Conservation (phyloP, 2,797 vertebrate species). For the Hemibagrus guttatus region DNA sequence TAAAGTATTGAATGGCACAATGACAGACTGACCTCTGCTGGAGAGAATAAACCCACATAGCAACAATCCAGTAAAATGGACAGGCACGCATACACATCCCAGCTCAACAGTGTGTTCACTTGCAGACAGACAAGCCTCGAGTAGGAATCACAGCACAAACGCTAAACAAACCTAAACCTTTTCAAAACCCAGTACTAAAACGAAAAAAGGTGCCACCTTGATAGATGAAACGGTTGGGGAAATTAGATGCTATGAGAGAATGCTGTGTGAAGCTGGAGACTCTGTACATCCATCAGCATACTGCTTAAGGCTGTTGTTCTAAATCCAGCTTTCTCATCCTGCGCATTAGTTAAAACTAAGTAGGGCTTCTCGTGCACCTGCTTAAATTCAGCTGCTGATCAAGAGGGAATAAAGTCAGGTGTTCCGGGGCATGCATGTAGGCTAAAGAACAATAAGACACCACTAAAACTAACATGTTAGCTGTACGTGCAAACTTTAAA, state of each 20-base stretch:
- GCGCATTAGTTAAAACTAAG: conserved; percentile 25
- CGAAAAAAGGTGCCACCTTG: background rate
- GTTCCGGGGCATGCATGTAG: conserved; percentile 22
- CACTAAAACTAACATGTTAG: background rate
- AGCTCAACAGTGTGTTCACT: background rate
- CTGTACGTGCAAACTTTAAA: background rate
- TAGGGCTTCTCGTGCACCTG: conserved; percentile 40
- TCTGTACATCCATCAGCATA: conserved; percentile 20
- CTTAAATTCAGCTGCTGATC: conserved; percentile 43
- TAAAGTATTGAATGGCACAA: conserved; percentile 32
- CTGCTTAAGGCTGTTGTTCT: conserved; percentile 21
- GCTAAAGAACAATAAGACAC: conserved; percentile 1
- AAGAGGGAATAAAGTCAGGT: conserved; percentile 43
- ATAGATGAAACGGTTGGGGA: background rate
- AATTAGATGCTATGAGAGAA: conserved; percentile 5
- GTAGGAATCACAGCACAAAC: background rate
- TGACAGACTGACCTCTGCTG: conserved; percentile 59
- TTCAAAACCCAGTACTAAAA: background rate
- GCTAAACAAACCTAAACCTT: background rate
- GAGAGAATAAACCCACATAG: conserved; percentile 36
- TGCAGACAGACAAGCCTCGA: background rate
- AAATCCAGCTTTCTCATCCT: conserved; percentile 8
- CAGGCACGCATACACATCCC: background rate
- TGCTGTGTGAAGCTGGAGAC: background rate
- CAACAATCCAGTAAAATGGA: conserved; percentile 24